Percentiles rank a stretch among this genome's conserved stretches.
Evolutionary conservation across 2,797 vertebrate genomes (phyloP).

Genomic region (Setipinna tenuifilis): DNA sequence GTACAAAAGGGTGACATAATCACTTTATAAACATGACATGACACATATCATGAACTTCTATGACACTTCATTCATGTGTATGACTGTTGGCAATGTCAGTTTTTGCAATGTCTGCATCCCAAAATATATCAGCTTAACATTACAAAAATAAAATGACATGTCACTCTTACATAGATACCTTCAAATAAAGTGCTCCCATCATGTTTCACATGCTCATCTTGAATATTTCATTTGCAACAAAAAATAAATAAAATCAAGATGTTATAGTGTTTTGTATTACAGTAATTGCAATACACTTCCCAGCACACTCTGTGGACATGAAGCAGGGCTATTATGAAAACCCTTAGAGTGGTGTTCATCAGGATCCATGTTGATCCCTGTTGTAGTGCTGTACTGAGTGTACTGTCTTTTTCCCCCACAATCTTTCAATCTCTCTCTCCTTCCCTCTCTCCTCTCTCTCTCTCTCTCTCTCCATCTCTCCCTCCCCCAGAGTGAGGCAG

Average conservation of each 20-base stretch:
- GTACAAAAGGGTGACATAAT: no score
- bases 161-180: no score
- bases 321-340: background rate
- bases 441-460: background rate
- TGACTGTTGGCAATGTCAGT: no score
- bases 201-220: background rate
- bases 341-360: background rate
- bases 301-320: background rate
- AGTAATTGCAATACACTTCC: background rate
- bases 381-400: background rate
- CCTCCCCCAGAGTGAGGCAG: conserved; percentile 7
- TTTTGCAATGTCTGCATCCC: no score
- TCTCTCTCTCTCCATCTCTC: background rate
- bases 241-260: background rate
- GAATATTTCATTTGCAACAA: background rate
- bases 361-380: background rate
- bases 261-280: background rate
- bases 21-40: no score
- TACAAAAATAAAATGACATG: no score
- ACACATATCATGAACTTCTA: no score
- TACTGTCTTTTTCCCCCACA: background rate
- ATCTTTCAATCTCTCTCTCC: background rate
- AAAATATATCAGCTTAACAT: no score
- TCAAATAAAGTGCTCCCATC: background rate
- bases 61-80: no score